phyloP scores from a whole-genome alignment of 2,888 invertebrate genomes.

The Hydrotaea cyrtoneurina region DNA sequence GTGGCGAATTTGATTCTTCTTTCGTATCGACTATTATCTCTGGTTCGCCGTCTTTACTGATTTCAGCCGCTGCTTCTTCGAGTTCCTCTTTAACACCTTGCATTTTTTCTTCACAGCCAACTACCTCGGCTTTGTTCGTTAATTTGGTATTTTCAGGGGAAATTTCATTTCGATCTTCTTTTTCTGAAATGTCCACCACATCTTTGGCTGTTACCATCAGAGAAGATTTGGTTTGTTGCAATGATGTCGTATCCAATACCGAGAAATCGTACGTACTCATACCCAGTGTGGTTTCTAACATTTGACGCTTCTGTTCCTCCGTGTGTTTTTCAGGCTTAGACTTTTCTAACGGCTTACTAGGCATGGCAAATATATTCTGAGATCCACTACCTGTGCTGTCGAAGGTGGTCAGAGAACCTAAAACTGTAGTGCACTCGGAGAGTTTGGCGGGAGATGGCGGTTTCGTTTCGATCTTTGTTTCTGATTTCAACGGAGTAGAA shows the following conservation, averaged over 20 bases:
- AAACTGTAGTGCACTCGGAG: conserved; percentile 76
- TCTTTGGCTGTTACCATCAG: conserved; percentile 26
- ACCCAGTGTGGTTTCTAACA: conserved; percentile 75
- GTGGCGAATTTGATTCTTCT: conserved; percentile 22
- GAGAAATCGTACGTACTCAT: conserved; percentile 77
- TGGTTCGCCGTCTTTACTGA: background rate
- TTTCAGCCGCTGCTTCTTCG: background rate
- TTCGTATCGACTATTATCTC: background rate
- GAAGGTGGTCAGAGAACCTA: conserved; percentile 64
- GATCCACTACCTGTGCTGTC: conserved; percentile 64
- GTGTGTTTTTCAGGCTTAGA: conserved; percentile 36
- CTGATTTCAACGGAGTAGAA: conserved; percentile 53
- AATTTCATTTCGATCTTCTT: background rate
- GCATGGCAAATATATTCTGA: conserved; percentile 31
- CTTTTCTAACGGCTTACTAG: conserved; percentile 14
- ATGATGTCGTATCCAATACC: conserved; percentile 57
- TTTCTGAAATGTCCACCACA: background rate
- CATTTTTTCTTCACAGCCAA: conserved; percentile 38
- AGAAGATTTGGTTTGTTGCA: conserved; percentile 48
- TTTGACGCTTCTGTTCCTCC: conserved; percentile 58
- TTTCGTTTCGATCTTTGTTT: conserved; percentile 20
- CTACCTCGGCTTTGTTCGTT: background rate
- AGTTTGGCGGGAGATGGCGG: conserved; percentile 67
- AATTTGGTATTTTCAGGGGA: background rate
- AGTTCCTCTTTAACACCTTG: background rate